Percentiles rank a stretch among this genome's conserved stretches.
Conservation (phyloP, 2,113 vertebrate species). For the Oreochromis tanganicae region DNA sequence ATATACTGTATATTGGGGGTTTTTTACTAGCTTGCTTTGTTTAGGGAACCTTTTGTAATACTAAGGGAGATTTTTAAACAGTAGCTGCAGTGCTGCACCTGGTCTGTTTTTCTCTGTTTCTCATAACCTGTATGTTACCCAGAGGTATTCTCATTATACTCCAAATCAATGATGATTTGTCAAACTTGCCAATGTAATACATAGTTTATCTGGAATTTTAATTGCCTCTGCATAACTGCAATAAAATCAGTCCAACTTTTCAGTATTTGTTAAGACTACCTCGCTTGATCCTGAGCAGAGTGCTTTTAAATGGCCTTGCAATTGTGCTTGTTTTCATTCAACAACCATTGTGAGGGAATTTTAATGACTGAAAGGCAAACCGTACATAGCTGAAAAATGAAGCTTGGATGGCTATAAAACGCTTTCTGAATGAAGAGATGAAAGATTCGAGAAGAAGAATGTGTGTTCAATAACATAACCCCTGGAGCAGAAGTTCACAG, state of each 20-base stretch:
- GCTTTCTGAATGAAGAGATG: conserved; percentile 2
- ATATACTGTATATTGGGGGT: conserved; percentile 51
- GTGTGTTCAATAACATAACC: background rate
- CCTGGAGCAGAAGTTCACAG: background rate
- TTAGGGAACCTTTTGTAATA: conserved; percentile 10
- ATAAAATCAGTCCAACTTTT: conserved; percentile 62
- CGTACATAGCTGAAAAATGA: conserved; percentile 20
- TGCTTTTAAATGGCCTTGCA: conserved; percentile 13
- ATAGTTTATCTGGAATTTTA: conserved; percentile 49
- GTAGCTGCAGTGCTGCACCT: conserved; percentile 16
- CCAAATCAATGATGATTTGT: conserved; percentile 18
- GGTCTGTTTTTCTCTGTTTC: conserved; percentile 18
- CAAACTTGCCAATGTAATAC: conserved; percentile 16
- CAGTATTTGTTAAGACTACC: conserved; percentile 19
- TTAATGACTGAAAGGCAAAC: conserved; percentile 37
- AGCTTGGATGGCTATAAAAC: conserved; percentile 10
- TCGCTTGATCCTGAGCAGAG: conserved; percentile 31
- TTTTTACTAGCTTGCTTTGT: conserved; percentile 18
- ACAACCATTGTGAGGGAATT: background rate
- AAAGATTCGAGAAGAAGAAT: conserved; percentile 5
- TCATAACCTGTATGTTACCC: conserved; percentile 27
- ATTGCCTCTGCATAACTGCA: conserved; percentile 46
- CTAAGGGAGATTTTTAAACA: conserved; percentile 19
- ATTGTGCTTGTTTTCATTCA: conserved; percentile 12
- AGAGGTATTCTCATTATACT: conserved; percentile 26